Evolutionary conservation across 30 jellyfish, hydroid and myxozoan genomes (phyloP).

Genomic region (Turritopsis rubra): DNA sequence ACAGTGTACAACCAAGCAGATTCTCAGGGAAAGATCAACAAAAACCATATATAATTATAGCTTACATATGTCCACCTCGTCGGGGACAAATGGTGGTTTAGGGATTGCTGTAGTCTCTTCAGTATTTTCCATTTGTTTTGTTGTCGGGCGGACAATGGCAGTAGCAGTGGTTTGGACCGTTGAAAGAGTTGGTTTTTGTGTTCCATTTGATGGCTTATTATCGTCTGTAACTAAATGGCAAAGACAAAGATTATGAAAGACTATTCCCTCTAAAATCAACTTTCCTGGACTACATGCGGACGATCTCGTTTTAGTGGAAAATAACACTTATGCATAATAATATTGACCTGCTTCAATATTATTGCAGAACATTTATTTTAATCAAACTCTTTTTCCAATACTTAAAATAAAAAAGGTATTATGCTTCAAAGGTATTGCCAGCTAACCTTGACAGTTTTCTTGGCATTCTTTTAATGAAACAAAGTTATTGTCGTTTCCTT

Average conservation of each 20-base stretch:
- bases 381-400: no score
- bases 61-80: background rate
- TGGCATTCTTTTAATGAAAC: slow-evolving; percentile 21
- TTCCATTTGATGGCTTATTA: background rate
- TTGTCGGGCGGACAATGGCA: no score
- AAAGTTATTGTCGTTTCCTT: slow-evolving; percentile 31
- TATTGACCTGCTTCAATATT: no score
- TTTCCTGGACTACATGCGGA: no score
- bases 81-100: background rate
- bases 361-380: no score
- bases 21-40: no score
- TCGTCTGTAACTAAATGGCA: background rate
- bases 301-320: no score
- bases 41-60: background rate
- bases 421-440: no score
- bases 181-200: background rate
- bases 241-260: background rate
- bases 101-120: background rate
- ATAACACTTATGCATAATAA: no score
- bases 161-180: background rate
- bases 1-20: background rate
- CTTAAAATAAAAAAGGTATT: no score
- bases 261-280: no score
- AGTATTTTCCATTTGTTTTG: no score
- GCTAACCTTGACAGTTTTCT: slow-evolving; percentile 20